A percentile compares a stretch with the other conserved stretches of the same genome.
Evolutionary conservation across 2,797 vertebrate species (phyloP).

Genomic region (Callimico goeldii): DNA sequence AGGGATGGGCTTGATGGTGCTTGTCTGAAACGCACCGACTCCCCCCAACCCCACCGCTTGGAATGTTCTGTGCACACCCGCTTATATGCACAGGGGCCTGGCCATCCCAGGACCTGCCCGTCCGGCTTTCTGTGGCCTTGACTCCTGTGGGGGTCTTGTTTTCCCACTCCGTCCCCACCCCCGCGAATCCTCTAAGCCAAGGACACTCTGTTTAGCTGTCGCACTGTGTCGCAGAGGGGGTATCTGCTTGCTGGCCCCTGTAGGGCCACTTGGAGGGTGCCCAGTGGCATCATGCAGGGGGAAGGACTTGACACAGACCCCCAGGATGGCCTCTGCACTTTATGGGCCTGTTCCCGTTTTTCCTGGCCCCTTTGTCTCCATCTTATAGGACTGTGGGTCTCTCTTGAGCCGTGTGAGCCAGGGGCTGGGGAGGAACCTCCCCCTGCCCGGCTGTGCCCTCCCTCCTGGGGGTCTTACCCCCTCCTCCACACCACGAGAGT

Average conservation of each 20-base stretch:
- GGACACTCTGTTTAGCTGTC: background rate
- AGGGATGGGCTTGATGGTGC: accelerated
- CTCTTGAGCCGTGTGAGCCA: background rate
- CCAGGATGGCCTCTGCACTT: background rate
- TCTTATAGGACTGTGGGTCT: background rate
- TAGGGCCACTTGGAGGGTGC: background rate
- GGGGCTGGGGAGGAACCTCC: background rate
- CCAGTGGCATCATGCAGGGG: background rate
- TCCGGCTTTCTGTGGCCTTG: accelerated
- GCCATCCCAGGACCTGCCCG: accelerated
- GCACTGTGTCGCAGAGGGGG: background rate
- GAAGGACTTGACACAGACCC: accelerated
- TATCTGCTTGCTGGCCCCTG: background rate
- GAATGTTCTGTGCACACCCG: accelerated
- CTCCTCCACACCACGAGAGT: accelerated
- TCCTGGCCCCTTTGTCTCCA: accelerated
- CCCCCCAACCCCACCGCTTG: accelerated
- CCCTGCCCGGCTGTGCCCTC: accelerated
- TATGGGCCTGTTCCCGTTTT: accelerated
- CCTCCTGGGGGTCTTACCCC: background rate
- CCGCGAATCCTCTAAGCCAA: accelerated
- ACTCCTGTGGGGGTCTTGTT: background rate
- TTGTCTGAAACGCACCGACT: background rate
- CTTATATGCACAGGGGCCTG: background rate
- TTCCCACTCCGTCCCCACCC: accelerated